Evolutionary conservation across 2,113 vertebrate species (phyloP).

Genomic region (Rhizomys pruinosus): DNA sequence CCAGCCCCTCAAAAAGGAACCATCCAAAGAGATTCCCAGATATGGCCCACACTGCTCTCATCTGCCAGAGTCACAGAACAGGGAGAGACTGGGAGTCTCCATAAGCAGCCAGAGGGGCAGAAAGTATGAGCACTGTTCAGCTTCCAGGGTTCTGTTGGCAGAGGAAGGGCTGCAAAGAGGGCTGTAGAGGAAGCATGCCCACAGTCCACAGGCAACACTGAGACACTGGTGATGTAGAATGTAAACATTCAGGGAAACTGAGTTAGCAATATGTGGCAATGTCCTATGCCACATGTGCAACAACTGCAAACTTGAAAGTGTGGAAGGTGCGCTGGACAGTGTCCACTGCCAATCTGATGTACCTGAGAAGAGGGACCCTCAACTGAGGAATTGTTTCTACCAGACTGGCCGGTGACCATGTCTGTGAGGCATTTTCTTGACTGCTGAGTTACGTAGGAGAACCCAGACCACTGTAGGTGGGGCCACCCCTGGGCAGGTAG

Average conservation of each 20-base stretch:
- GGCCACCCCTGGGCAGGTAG: no score
- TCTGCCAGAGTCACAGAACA: background rate
- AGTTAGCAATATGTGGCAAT: no score
- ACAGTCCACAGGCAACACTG: background rate
- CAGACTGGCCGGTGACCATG: no score
- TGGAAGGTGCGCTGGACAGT: no score
- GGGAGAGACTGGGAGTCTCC: background rate
- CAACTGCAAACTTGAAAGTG: background rate
- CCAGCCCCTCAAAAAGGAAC: background rate
- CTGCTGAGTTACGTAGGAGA: no score
- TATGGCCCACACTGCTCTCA: background rate
- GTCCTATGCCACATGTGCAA: no score
- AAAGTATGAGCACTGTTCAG: background rate
- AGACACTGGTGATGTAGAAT: accelerated
- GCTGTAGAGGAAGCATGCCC: background rate
- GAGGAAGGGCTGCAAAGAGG: background rate
- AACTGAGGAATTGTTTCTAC: no score
- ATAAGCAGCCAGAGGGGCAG: background rate
- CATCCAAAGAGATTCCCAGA: background rate
- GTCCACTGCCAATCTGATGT: no score
- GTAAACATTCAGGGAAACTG: background rate
- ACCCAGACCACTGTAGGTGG: no score
- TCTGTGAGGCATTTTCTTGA: no score
- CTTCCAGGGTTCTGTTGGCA: background rate
- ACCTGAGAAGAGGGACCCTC: no score